Percentiles rank a stretch among this genome's conserved stretches.
These are phyloP conservation scores for Rhinopomastus cyanomelas DNA, from an alignment of 2,113 vertebrate genomes.

Conservation along the genomic window DNA sequence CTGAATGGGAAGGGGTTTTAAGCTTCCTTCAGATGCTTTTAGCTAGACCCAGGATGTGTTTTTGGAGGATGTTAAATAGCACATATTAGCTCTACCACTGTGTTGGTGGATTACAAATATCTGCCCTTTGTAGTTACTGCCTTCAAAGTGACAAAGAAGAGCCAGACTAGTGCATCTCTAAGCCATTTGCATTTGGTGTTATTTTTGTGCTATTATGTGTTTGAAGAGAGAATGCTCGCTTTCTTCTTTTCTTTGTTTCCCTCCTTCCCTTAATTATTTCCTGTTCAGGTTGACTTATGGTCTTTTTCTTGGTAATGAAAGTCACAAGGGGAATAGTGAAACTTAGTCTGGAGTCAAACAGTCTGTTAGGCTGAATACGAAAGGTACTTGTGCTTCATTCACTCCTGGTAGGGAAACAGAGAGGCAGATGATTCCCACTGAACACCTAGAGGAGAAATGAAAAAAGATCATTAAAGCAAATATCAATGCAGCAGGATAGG, in stretches of 20 bases:
- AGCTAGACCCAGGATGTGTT: not conserved
- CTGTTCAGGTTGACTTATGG: conserved; percentile 55
- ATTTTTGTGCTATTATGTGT: conserved; percentile 28
- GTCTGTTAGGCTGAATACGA: not conserved
- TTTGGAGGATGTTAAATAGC: conserved; percentile 31
- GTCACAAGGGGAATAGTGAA: conserved; percentile 45
- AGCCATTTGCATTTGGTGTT: conserved; percentile 47
- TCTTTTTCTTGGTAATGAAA: conserved; percentile 55
- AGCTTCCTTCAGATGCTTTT: not conserved
- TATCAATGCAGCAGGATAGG: not conserved
- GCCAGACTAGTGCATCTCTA: not conserved
- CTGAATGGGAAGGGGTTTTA: not conserved
- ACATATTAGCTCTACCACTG: not conserved
- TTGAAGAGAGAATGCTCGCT: conserved; percentile 20
- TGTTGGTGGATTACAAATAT: conserved; percentile 27
- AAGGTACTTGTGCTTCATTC: conserved; percentile 32
- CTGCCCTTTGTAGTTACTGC: conserved; percentile 25
- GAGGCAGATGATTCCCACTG: not conserved
- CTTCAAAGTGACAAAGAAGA: conserved; percentile 25
- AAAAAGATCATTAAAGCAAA: conserved; percentile 47
- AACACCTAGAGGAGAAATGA: conserved; percentile 23
- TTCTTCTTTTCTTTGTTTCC: not conserved
- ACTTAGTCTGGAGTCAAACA: conserved; percentile 41
- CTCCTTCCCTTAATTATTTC: conserved; percentile 39
- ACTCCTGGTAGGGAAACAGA: conserved; percentile 2